Conservation (phyloP, 2,888 invertebrate genomes). For the Perdita meconis region DNA sequence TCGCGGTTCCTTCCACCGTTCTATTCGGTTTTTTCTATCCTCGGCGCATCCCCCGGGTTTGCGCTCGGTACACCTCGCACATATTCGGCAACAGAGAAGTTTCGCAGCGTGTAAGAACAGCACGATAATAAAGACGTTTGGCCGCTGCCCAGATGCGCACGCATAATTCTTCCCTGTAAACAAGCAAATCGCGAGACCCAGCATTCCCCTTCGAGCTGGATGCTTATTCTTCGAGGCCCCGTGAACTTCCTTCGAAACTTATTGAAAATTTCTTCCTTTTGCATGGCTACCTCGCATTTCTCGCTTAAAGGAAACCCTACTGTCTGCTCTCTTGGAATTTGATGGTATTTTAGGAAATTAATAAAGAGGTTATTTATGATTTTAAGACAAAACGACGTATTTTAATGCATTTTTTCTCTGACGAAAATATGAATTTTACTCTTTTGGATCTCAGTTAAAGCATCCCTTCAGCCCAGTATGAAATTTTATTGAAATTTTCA, state of each 20-base stretch:
- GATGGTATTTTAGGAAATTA: too few species aligned
- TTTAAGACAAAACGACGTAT: too few species aligned
- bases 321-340: too few species aligned
- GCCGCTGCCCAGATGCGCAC: constrained; percentile 43
- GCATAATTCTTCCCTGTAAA: constrained; percentile 46
- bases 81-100: too few species aligned
- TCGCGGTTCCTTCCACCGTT: too few species aligned
- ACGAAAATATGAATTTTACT: too few species aligned
- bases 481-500: too few species aligned
- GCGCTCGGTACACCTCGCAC: constrained; percentile 5
- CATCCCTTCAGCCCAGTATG: too few species aligned
- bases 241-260: background rate
- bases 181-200: constrained; percentile 39
- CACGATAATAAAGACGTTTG: constrained; percentile 60
- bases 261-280: constrained; percentile 7
- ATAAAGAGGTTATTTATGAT: too few species aligned
- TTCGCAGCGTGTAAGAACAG: constrained; percentile 30
- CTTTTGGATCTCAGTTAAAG: too few species aligned
- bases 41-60: background rate
- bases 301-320: too few species aligned
- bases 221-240: constrained; percentile 34
- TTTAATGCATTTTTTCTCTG: too few species aligned
- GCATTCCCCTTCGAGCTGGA: constrained; percentile 37
- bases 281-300: background rate
- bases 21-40: background rate